These are phyloP conservation scores for Tupaia tana DNA, from an alignment of 2,113 vertebrate species.

Conservation along the genomic window DNA sequence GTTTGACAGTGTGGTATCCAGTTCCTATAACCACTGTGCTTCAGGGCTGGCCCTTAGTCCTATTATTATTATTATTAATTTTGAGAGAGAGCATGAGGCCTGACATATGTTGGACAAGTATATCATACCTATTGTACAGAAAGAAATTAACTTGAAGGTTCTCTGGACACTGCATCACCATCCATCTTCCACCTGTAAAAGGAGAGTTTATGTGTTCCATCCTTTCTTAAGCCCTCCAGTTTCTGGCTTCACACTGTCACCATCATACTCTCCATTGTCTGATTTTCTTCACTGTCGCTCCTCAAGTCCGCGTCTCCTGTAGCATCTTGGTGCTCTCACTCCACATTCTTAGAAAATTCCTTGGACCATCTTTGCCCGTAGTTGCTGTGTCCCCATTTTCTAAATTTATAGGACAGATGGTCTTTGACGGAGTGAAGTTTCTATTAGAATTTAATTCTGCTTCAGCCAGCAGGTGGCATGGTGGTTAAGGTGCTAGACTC, in stretches of 20 bases:
- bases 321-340: not conserved
- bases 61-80: not conserved
- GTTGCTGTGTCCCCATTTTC: not conserved
- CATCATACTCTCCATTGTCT: not conserved
- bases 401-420: not conserved
- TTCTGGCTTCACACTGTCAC: not conserved
- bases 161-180: not conserved
- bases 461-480: too few relatives aligned
- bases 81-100: not conserved
- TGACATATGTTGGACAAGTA: not conserved
- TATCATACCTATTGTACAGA: not conserved
- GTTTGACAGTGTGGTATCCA: too few relatives aligned
- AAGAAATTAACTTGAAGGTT: not conserved
- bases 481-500: too few relatives aligned
- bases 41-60: not conserved
- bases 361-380: not conserved
- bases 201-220: not conserved
- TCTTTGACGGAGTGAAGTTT: not conserved
- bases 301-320: not conserved
- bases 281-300: not conserved
- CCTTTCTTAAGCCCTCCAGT: not conserved
- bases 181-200: not conserved
- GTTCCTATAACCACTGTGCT: too few relatives aligned
- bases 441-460: not conserved
- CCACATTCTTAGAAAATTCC: not conserved